A percentile compares a stretch with the other conserved stretches of the same genome.
Evolutionary conservation across 2,888 invertebrate species (phyloP).

Genomic region (Chaetoderma sp.): DNA sequence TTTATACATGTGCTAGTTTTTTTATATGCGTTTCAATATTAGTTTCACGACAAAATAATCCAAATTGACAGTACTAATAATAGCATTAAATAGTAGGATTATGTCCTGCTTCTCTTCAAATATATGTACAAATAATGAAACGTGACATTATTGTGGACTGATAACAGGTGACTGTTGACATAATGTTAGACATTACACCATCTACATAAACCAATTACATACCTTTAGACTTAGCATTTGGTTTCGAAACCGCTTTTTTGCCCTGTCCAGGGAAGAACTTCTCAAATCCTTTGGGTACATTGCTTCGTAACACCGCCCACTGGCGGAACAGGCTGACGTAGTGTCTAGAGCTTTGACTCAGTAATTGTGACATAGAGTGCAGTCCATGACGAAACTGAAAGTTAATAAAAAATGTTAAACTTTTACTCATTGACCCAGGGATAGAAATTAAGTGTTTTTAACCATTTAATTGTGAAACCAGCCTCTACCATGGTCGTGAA

Average conservation of each 20-base stretch:
- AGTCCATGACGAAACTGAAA: conserved; percentile 41
- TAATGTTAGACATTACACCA: no score
- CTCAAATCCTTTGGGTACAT: conserved; percentile 88
- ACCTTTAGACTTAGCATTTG: conserved; percentile 44
- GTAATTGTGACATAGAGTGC: conserved; percentile 36
- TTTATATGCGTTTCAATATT: no score
- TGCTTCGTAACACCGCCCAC: conserved; percentile 35
- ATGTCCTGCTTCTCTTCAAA: no score
- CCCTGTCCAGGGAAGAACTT: conserved; percentile 82
- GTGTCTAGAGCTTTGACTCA: conserved; percentile 25
- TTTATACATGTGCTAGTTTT: no score
- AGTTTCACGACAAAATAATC: no score
- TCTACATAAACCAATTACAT: no score
- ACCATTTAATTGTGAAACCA: not conserved
- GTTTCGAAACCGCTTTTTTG: conserved; percentile 70
- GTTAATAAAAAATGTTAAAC: not conserved
- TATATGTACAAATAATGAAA: no score
- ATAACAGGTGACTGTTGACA: no score
- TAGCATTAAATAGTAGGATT: no score
- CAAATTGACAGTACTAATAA: no score
- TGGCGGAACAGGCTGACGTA: conserved; percentile 34
- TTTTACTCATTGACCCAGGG: not conserved
- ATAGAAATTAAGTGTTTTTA: no score
- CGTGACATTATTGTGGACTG: no score
- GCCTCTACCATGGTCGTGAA: not conserved